Evolutionary conservation across 2,113 vertebrate genomes (phyloP).

Genomic region (Butorides virescens): DNA sequence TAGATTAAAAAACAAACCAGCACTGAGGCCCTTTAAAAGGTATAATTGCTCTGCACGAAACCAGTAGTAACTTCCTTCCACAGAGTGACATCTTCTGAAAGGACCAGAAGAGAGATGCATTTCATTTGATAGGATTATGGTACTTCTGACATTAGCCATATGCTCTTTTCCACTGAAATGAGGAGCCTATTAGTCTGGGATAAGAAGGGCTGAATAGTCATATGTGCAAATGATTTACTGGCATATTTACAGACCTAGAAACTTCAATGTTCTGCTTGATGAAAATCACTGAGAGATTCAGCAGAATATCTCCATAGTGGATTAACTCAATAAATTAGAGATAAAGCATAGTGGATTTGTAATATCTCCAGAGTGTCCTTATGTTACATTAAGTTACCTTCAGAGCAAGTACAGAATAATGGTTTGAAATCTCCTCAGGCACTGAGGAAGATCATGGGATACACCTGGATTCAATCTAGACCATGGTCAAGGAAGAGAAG

Average conservation of each 20-base stretch:
- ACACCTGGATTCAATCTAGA: neutral
- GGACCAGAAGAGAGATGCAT: neutral
- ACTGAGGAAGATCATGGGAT: neutral
- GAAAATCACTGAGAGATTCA: neutral
- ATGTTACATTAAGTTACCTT: neutral
- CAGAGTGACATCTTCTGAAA: neutral
- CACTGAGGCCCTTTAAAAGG: neutral
- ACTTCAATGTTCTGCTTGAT: neutral
- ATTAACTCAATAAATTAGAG: slow-evolving; percentile 21
- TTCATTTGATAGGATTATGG: neutral
- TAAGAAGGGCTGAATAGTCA: neutral
- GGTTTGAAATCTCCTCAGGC: neutral
- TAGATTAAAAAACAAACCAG: neutral
- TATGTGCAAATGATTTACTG: neutral
- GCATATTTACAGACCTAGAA: neutral
- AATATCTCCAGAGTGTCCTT: neutral
- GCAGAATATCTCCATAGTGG: neutral
- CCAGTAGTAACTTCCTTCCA: neutral
- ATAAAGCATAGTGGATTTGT: neutral
- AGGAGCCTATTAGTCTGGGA: neutral
- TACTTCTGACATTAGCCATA: slow-evolving; percentile 3
- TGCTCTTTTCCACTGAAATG: neutral
- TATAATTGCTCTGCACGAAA: neutral
- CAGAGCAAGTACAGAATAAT: neutral
- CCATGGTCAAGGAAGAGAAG: neutral